phyloP scores from a whole-genome alignment of 2,888 invertebrate species.

The Caenorhabditis japonica region DNA sequence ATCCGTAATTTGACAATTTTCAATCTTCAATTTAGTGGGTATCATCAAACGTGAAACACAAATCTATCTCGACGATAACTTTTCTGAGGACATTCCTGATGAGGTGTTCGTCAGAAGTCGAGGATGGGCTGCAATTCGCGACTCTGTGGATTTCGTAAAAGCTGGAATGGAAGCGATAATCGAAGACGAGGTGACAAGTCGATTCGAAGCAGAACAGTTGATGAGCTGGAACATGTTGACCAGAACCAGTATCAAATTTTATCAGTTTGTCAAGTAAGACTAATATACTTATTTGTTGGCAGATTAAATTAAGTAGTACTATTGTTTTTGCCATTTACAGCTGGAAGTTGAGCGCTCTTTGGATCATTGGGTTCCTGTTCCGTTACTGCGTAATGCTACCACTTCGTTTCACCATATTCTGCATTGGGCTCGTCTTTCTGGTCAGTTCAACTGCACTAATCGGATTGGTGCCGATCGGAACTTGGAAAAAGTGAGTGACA shows the following conservation, averaged over 20 bases:
- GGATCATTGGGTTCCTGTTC: slow-evolving; percentile 92
- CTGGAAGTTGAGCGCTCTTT: slow-evolving; percentile 87
- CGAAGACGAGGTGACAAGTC: slow-evolving; percentile 96
- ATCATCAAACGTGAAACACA: slow-evolving; percentile 67
- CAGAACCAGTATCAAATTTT: slow-evolving; percentile 79
- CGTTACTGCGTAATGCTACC: slow-evolving; percentile 93
- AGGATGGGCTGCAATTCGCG: slow-evolving; percentile 73
- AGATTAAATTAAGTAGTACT: no score
- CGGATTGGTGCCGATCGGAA: slow-evolving; percentile 83
- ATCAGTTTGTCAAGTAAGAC: slow-evolving; percentile 73
- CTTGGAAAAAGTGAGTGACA: slow-evolving; percentile 58
- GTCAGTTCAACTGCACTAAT: slow-evolving; percentile 83
- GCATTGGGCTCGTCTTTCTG: slow-evolving; percentile 81
- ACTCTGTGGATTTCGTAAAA: slow-evolving; percentile 72
- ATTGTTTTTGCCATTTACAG: slow-evolving; percentile 70
- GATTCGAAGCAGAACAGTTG: slow-evolving; percentile 91
- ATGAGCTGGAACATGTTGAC: slow-evolving; percentile 94
- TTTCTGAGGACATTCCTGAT: slow-evolving; percentile 53
- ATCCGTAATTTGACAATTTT: background rate
- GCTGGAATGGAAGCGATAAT: slow-evolving; percentile 94
- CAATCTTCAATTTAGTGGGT: slow-evolving; percentile 53
- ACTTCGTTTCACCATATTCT: slow-evolving; percentile 79
- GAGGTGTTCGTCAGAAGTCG: slow-evolving; percentile 70
- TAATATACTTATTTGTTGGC: no score
- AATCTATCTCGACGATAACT: slow-evolving; percentile 66